Evolutionary conservation across 2,113 vertebrate genomes (phyloP), one percentile per base, ranked within the genome.

Genomic region (Otocyon megalotis): DNA sequence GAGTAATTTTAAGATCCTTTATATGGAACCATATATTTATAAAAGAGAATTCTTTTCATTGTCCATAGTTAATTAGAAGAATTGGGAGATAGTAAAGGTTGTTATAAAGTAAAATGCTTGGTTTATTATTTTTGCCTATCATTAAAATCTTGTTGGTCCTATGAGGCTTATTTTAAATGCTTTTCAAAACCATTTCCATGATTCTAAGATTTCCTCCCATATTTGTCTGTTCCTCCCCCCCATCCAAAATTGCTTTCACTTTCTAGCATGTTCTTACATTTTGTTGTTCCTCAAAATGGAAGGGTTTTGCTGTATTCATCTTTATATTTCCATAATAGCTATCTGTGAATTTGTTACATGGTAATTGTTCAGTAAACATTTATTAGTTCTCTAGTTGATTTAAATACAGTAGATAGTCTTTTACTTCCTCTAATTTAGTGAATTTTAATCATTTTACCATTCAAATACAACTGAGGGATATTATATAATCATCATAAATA

Each of bases 61-160:
- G 50, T 76, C 54, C 63, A 5, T 82, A 71, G 53, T 94, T 94
- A 95, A 93, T 54, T 79, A 69, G 58, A 95, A 82, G 8, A 90
- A 90, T 60, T 74, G 63, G 65, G 74, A 88, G 35, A 62, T 95
- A 90, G 54, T 83, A 69, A 93, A 88, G 35, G 15, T 90, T 26
- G 48, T 79, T 92, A 60, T 54, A 82, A 89, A 94, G 37, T 89
- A 48, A 96, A 96, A 76, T 65, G 80, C n/a, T 67, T 93, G 53
- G 72, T 71, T 90, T 43, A 24, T 85, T 58, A n/a, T 48, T 88
- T 93, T 84, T 92, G 76, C 71, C 67, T 71, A 1, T 88, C 19
- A 15, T 74, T 76, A 72, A 94, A 88, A 76, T 84, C 63, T 28
- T 80, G 1, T 74, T 69, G 67, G 54, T 76, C 71, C 43, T 84